These are phyloP conservation scores for Bathynomus jamesi DNA, from an alignment of 1,140 invertebrate genomes.

Conservation along the genomic window DNA sequence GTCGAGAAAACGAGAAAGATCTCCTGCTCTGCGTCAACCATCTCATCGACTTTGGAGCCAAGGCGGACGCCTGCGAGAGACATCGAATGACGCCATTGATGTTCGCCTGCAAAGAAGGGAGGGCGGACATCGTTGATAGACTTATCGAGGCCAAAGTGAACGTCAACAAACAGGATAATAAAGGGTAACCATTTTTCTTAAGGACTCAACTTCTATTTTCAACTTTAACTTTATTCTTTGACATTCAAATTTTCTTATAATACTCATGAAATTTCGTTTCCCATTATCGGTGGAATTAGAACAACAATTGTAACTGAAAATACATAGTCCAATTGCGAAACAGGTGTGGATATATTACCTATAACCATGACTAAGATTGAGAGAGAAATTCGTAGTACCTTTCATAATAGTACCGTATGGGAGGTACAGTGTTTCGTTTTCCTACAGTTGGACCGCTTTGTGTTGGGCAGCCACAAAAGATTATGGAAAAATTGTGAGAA, in stretches of 20 bases:
- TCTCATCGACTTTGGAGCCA: slow-evolving; percentile 45
- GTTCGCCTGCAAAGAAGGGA: slow-evolving; percentile 58
- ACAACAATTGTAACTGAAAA: neutral
- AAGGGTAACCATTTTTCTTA: slow-evolving; percentile 15
- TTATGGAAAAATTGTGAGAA: slow-evolving; percentile 42
- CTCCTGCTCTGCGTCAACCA: slow-evolving; percentile 44
- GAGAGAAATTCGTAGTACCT: too few relatives aligned
- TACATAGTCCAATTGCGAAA: neutral
- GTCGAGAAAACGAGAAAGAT: slow-evolving; percentile 39
- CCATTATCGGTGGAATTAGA: neutral
- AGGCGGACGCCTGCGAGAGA: slow-evolving; percentile 46
- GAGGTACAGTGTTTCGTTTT: too few relatives aligned
- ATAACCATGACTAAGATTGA: too few relatives aligned
- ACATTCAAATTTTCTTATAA: neutral
- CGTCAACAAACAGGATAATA: slow-evolving; percentile 49
- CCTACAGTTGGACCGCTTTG: slow-evolving; percentile 46
- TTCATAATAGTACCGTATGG: too few relatives aligned
- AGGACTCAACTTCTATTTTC: neutral
- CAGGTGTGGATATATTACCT: too few relatives aligned
- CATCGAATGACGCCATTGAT: slow-evolving; percentile 54
- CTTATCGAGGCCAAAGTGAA: slow-evolving; percentile 51
- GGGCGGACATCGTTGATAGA: slow-evolving; percentile 48
- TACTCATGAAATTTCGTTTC: neutral
- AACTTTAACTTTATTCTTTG: neutral
- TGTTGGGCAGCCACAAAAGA: slow-evolving; percentile 48